A percentile compares a stretch with the other conserved stretches of the same genome.
Evolutionary conservation across 1,140 invertebrate genomes (phyloP).

Genomic region (Aethina tumida): DNA sequence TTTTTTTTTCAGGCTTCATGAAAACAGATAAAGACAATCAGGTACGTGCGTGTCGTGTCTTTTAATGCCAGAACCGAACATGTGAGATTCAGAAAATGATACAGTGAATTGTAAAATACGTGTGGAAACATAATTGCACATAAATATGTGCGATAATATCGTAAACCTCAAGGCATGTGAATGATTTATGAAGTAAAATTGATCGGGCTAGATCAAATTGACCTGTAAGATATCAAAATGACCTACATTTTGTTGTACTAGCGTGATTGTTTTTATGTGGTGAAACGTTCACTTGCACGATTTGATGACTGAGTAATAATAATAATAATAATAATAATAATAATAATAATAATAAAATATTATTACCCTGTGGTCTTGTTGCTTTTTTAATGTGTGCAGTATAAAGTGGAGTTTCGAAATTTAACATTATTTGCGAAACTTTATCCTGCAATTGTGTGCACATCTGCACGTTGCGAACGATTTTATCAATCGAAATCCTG

Average conservation of each 20-base stretch:
- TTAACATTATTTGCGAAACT: too few relatives aligned
- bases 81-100: neutral
- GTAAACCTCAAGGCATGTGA: neutral
- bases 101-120: neutral
- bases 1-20: too few relatives aligned
- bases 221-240: too few relatives aligned
- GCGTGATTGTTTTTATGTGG: neutral
- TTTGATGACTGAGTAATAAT: neutral
- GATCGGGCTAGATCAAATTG: too few relatives aligned
- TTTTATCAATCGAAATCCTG: too few relatives aligned
- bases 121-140: slow-evolving; percentile 2
- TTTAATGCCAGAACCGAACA: neutral
- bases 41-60: slow-evolving; percentile 1
- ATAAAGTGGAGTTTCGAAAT: too few relatives aligned
- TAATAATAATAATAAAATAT: neutral
- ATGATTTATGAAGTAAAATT: too few relatives aligned
- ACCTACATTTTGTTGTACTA: neutral
- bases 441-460: too few relatives aligned
- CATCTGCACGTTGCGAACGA: too few relatives aligned
- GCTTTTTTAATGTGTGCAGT: too few relatives aligned
- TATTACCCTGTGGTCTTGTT: too few relatives aligned
- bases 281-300: slow-evolving; percentile 1
- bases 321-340: neutral
- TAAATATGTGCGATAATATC: neutral
- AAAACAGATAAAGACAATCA: slow-evolving; percentile 4